Evolutionary conservation across 2,888 invertebrate species (phyloP).

Genomic region (Lasius platythorax): DNA sequence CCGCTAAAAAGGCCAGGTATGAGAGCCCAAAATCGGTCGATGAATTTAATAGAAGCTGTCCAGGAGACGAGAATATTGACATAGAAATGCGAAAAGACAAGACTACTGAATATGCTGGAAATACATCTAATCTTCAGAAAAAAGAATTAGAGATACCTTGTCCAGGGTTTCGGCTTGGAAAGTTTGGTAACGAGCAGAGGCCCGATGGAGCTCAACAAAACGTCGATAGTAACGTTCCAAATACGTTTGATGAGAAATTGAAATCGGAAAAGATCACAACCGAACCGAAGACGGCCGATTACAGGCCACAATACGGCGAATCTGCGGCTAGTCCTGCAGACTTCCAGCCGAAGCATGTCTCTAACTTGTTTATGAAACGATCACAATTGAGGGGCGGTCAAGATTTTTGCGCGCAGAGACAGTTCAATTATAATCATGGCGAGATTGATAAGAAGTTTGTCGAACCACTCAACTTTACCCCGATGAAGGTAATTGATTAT

Average conservation of each 20-base stretch:
- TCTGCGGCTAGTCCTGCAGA: conserved; percentile 30
- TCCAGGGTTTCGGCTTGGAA: conserved; percentile 14
- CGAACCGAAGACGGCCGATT: conserved; percentile 50
- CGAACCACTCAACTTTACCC: conserved; percentile 71
- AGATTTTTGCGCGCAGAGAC: conserved; percentile 82
- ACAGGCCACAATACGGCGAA: conserved; percentile 51
- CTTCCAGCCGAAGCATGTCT: conserved; percentile 35
- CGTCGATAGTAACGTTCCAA: conserved; percentile 13
- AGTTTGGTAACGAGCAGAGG: not conserved
- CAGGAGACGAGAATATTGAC: conserved; percentile 2
- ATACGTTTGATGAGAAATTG: conserved; percentile 47
- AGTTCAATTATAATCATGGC: conserved; percentile 85
- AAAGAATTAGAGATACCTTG: conserved; percentile 11
- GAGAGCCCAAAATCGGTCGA: conserved; percentile 58
- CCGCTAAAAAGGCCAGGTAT: conserved; percentile 65
- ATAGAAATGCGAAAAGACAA: conserved; percentile 23
- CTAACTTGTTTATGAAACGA: conserved; percentile 55
- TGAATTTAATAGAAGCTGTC: conserved; percentile 24
- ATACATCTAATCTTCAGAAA: not conserved
- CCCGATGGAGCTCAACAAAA: not conserved
- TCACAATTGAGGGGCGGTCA: conserved; percentile 56
- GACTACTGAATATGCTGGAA: not conserved
- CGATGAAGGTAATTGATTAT: conserved; percentile 83
- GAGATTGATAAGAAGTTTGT: conserved; percentile 70
- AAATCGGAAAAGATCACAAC: conserved; percentile 47